phyloP scores from a whole-genome alignment of 2,797 vertebrate genomes.

The Percopsis omiscomaycus region DNA sequence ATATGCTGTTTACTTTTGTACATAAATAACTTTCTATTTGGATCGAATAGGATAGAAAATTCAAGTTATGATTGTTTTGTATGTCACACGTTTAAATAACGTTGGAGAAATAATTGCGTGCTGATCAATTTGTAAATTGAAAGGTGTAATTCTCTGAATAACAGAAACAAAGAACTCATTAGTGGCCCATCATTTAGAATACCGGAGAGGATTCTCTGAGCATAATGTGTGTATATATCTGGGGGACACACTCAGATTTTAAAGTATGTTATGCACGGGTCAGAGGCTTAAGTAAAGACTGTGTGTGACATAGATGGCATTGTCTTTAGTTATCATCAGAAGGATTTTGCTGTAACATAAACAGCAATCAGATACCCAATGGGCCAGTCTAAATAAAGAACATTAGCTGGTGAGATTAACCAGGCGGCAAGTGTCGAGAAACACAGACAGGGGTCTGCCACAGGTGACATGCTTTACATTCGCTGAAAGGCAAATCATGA shows the following conservation, averaged over 20 bases:
- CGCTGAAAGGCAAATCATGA: constrained; percentile 47
- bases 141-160: background rate
- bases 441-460: constrained; percentile 56
- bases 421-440: constrained; percentile 60
- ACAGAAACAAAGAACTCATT: no score
- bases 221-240: constrained; percentile 23
- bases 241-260: constrained; percentile 24
- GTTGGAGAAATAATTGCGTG: no score
- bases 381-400: constrained; percentile 70
- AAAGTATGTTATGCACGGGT: constrained; percentile 43
- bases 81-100: no score
- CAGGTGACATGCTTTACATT: constrained; percentile 70
- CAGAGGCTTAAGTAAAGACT: constrained; percentile 57
- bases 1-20: no score
- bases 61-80: no score
- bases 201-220: no score
- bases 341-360: constrained; percentile 46
- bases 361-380: constrained; percentile 48
- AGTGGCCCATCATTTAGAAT: no score
- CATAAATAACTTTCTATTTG: no score
- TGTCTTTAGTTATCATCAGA: constrained; percentile 59
- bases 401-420: constrained; percentile 65
- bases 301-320: constrained; percentile 41
- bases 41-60: no score
- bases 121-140: no score